A percentile compares a stretch with the other conserved stretches of the same genome.
These are phyloP conservation scores for Sceloporus tristichus DNA, from an alignment of 2,113 vertebrate species.

Conservation along the genomic window DNA sequence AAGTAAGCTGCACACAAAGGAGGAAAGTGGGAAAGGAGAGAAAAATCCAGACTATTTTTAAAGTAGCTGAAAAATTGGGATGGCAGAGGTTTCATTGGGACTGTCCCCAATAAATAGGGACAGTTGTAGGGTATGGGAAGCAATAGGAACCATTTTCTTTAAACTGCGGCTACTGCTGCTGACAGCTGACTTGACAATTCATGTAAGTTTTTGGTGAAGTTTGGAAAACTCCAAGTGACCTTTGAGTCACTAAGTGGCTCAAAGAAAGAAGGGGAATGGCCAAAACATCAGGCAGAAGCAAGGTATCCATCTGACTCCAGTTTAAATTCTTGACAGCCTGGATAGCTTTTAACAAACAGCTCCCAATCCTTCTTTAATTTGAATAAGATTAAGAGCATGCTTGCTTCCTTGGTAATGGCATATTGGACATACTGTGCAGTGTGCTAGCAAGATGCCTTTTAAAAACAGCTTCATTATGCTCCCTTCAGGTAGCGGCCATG, in stretches of 20 bases:
- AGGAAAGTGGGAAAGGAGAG: no score
- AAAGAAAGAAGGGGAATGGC: background rate
- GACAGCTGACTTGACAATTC: background rate
- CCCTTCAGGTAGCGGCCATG: constrained; percentile 45
- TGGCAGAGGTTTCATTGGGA: no score
- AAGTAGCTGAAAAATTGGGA: no score
- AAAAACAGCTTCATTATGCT: constrained; percentile 59
- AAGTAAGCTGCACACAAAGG: no score
- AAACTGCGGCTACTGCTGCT: background rate
- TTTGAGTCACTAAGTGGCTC: background rate
- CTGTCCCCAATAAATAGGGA: no score
- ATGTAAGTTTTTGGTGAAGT: background rate
- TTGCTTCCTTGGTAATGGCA: constrained; percentile 31
- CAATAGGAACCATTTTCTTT: no score
- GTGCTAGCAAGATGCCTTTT: constrained; percentile 49
- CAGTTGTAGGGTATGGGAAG: no score
- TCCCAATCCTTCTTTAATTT: constrained; percentile 40
- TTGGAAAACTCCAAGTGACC: background rate
- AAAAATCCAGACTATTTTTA: no score
- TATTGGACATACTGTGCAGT: background rate
- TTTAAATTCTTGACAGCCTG: background rate
- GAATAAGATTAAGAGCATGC: constrained; percentile 38
- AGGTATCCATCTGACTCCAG: background rate
- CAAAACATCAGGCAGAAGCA: background rate
- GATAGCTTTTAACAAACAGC: constrained; percentile 9